Evolutionary conservation across 2,888 invertebrate species (phyloP).

Genomic region (Tipula vernalis): DNA sequence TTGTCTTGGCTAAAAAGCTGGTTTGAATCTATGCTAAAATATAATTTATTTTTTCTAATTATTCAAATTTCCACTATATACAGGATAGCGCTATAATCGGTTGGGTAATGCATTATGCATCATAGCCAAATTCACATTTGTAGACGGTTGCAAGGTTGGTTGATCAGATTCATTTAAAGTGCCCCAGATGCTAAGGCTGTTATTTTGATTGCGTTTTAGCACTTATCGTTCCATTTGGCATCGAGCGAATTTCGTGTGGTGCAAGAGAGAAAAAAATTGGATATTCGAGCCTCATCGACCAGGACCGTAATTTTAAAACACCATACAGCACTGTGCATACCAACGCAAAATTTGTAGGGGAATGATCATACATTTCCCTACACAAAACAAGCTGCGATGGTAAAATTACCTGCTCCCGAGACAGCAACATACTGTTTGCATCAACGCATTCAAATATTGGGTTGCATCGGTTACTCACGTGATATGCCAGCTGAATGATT

Average conservation of each 20-base stretch:
- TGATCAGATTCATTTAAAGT: constrained; percentile 96
- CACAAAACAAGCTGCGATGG: constrained; percentile 95
- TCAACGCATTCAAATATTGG: constrained; percentile 76
- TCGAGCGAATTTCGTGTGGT: constrained; percentile 67
- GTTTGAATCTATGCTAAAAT: too few relatives aligned
- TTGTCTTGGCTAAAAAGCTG: too few relatives aligned
- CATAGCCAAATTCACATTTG: constrained; percentile 50
- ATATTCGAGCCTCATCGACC: constrained; percentile 72
- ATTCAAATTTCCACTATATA: too few relatives aligned
- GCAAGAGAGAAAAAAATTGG: constrained; percentile 93
- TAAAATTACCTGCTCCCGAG: constrained; percentile 87
- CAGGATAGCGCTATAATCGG: too few relatives aligned
- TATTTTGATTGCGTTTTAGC: constrained; percentile 81
- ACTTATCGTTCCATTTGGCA: constrained; percentile 74
- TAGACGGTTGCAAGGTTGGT: constrained; percentile 61
- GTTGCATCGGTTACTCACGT: constrained; percentile 89
- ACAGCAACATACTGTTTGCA: constrained; percentile 84
- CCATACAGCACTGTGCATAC: constrained; percentile 76
- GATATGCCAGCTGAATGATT: constrained; percentile 93
- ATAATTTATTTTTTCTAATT: too few relatives aligned
- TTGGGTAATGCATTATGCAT: too few relatives aligned
- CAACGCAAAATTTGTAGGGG: constrained; percentile 71
- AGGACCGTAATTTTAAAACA: constrained; percentile 87
- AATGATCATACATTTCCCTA: constrained; percentile 59
- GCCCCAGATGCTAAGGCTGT: constrained; percentile 74